Evolutionary conservation across 2,113 vertebrate species (phyloP), one percentile per base, ranked within the genome.

Genomic region (Apus apus): DNA sequence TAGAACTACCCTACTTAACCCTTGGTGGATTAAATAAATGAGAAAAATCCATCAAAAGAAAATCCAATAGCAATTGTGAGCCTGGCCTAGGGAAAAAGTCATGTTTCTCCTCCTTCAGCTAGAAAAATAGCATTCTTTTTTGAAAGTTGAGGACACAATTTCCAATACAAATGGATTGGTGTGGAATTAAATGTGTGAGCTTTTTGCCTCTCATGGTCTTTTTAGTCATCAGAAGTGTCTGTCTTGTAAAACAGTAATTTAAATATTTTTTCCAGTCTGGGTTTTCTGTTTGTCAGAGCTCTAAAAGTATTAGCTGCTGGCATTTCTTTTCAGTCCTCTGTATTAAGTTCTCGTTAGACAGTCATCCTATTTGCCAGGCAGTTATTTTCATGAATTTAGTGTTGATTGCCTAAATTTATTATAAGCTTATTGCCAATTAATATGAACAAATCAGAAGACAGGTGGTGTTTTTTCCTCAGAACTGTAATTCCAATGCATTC

Each of bases 31-130:
- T 87, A 94, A 86, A 71, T 66, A 50, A 91, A 87, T 77, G n/a
- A 78, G 87, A 74, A 84, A 94, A 96, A 78, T 85, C 75, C 62
- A 87, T 87, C 85, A 73, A 73, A 90, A 87, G 53, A 40, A 85
- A 93, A 67, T 70, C 23, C 68, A 70, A 70, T 51, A 72, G 32
- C n/a, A 86, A 26, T 71, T 67, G 32, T 50, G 60, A 93, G 60
- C 29, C 27, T 85, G 67, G 15, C 40, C 84, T 56, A n/a, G 56
- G 79, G 45, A 15, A 43, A 38, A 67, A 22, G 36, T 66, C 45
- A 4, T 6, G 4, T n/a, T 81, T 40, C 21, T 77, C 15, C n/a
- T 73, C 11, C 45, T 84, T 75, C 34, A 27, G 5, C 20, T 71
- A 68, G 76, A 90, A 75, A 89, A 79, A 48, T 25, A 7, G 4